These are phyloP conservation scores for Hesperia comma DNA, from an alignment of 2,888 invertebrate species.

Conservation along the genomic window DNA sequence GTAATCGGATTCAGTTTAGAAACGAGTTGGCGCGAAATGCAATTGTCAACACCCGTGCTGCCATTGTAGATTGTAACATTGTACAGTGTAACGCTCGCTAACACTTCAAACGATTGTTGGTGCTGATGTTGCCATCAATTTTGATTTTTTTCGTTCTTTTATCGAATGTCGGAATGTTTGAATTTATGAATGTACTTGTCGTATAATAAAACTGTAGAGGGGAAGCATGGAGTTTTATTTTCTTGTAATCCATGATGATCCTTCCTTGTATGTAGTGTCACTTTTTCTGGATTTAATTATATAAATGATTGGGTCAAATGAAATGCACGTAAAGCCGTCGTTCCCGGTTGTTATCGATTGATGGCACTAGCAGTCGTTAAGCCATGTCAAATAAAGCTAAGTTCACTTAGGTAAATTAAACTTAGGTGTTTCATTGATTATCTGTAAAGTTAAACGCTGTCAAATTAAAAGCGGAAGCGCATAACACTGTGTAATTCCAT, in stretches of 20 bases:
- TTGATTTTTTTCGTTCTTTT: constrained; percentile 49
- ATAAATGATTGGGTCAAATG: too few species aligned
- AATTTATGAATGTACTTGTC: constrained; percentile 11
- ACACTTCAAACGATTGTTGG: constrained; percentile 61
- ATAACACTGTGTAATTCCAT: constrained; percentile 54
- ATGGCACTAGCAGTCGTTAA: too few species aligned
- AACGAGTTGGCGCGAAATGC: constrained; percentile 56
- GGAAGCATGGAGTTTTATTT: not conserved
- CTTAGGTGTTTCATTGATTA: too few species aligned
- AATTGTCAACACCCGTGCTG: constrained; percentile 77
- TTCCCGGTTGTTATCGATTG: too few species aligned
- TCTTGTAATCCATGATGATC: not conserved
- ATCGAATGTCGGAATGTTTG: not conserved
- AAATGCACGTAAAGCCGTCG: too few species aligned
- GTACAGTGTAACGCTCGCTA: constrained; percentile 55
- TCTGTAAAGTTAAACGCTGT: not conserved
- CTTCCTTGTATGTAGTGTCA: too few species aligned
- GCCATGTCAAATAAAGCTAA: too few species aligned
- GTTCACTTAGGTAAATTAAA: too few species aligned
- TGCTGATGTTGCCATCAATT: constrained; percentile 70
- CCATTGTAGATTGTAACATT: constrained; percentile 73
- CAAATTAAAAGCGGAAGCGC: not conserved
- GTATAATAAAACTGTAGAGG: not conserved
- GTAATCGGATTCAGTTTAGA: constrained; percentile 79
- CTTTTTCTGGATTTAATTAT: too few species aligned